A percentile compares a stretch with the other conserved stretches of the same genome.
These are phyloP conservation scores for Eudasyphora cyanicolor DNA, from an alignment of 2,888 invertebrate species.

Conservation along the genomic window DNA sequence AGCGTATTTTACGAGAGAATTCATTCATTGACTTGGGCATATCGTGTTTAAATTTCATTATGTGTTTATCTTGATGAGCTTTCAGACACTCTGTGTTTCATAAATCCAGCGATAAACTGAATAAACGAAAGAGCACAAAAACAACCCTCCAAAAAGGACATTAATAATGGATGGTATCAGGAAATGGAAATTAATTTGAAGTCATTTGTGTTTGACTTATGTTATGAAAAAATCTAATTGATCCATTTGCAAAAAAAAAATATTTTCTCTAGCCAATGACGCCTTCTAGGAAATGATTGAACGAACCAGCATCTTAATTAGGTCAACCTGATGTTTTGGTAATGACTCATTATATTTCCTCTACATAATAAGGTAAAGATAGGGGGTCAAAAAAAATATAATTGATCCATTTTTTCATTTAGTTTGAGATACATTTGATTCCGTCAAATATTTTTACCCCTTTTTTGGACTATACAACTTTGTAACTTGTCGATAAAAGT, in stretches of 20 bases:
- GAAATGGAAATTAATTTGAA: conserved; percentile 4
- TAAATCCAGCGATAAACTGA: not conserved
- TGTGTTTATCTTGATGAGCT: conserved; percentile 33
- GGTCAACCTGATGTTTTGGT: not conserved
- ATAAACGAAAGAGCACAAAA: not conserved
- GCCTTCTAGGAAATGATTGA: not conserved
- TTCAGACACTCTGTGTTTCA: conserved; percentile 15
- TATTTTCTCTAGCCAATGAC: not conserved
- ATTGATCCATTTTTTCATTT: too few species aligned
- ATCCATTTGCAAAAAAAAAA: not conserved
- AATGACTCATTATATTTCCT: too few species aligned
- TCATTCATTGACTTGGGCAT: not conserved
- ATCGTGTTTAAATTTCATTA: conserved; percentile 35
- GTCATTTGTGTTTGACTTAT: not conserved
- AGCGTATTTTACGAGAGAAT: conserved; percentile 3
- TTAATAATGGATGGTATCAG: conserved; percentile 35
- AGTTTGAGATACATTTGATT: too few species aligned
- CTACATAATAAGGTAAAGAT: too few species aligned
- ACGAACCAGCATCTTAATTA: too few species aligned
- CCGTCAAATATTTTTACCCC: too few species aligned
- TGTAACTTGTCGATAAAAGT: too few species aligned
- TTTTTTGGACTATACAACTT: too few species aligned
- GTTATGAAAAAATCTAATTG: not conserved
- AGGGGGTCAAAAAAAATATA: too few species aligned
- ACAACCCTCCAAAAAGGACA: not conserved